Base-by-base conservation (phyloP, 1,140 invertebrate species). In the Atta colombica region DNA sequence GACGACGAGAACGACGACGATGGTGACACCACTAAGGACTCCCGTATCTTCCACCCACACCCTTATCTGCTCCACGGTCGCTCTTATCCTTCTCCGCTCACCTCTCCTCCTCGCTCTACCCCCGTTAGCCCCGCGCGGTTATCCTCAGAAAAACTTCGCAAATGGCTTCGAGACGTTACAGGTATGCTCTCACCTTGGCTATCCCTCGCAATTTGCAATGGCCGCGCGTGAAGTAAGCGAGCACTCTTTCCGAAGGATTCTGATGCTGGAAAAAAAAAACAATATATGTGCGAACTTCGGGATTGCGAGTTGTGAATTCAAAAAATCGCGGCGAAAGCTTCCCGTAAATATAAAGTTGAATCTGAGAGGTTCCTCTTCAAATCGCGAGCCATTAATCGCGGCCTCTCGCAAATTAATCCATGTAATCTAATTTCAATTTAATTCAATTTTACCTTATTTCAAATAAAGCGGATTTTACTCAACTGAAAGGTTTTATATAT, bases 1-100 rank as follows among this genome's bases (percentile, higher is more conserved):
- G 53, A 74, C 55, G 14, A 82, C 35, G 58, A 60, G 51, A 60
- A 86, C 35, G 71, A 60, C 65, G 77, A 77, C 51, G 77, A 77
- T 51, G 81, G 77, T 58, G 72, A 90, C 88, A 61, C 39, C 58
- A 77, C 87, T 86, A 88, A 88, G 87, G 87, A 86, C 68, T 72
- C 66, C 16, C 35, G 66, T 60, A 72, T 82, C 80, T 72, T 82
- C 66, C 80, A 7, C 55, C 39, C 39, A 74, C 68, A 61, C 80
- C 25, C 68, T 80, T 25, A 72, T 82, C 53, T 82, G 49, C 18
- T 39, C 58, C 77, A 39, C 21, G n/a, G 53, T 60, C 68, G 28
- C 80, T 21, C 68, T 80, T 51, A 74, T 84, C 39, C 60, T 16
- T 25, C 35, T 35, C 55, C 49, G 66, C 53, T 63, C 39, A 68